phyloP scores from a whole-genome alignment of 2,113 vertebrate species.

The Muscicapa adusta region DNA sequence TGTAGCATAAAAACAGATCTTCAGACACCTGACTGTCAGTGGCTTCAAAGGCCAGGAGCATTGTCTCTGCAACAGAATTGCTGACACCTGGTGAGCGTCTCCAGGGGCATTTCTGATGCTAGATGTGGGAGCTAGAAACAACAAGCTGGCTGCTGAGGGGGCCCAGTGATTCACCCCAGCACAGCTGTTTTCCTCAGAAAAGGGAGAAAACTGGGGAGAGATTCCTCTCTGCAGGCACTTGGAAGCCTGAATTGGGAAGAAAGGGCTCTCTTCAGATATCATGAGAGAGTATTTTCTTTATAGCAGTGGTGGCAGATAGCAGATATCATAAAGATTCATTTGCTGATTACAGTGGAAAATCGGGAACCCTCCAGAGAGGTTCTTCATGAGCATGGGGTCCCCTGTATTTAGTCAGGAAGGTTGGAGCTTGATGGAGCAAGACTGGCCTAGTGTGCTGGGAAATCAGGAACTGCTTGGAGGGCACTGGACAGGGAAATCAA shows the following conservation, averaged over 20 bases:
- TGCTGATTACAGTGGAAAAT: background rate
- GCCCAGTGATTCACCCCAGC: background rate
- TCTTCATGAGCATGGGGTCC: background rate
- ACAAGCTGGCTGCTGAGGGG: background rate
- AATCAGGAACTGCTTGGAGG: background rate
- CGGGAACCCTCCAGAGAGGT: background rate
- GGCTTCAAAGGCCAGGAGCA: background rate
- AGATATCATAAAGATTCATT: background rate
- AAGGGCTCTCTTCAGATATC: background rate
- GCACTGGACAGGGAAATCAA: background rate
- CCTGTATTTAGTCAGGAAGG: background rate
- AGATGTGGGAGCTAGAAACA: background rate
- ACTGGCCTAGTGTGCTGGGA: background rate
- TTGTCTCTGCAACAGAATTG: background rate
- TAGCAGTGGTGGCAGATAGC: background rate
- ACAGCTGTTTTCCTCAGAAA: background rate
- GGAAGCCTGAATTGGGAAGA: background rate
- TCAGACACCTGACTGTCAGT: background rate
- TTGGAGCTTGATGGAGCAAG: background rate
- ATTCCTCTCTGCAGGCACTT: background rate
- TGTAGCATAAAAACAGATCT: background rate
- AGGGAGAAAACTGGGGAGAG: background rate
- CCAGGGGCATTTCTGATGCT: background rate
- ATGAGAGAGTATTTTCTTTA: too few species aligned
- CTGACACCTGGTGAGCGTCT: background rate